These are phyloP conservation scores for Prosopocoilus inquinatus DNA, from an alignment of 2,888 invertebrate genomes.

Conservation along the genomic window DNA sequence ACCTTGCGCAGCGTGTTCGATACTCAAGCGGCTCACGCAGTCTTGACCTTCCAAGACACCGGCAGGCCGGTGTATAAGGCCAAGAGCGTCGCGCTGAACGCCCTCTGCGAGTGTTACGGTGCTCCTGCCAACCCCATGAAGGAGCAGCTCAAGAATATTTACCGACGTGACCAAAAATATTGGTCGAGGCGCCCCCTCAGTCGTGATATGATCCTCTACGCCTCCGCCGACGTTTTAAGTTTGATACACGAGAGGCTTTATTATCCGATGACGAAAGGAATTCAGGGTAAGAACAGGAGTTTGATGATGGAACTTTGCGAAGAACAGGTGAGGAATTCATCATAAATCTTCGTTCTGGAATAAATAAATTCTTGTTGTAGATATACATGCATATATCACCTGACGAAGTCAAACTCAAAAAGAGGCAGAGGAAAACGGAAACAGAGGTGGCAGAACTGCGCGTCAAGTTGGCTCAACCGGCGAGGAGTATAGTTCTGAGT, in stretches of 20 bases:
- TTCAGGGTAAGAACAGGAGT: slow-evolving; percentile 67
- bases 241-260: slow-evolving; percentile 85
- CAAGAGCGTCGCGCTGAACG: slow-evolving; percentile 88
- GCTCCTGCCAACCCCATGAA: slow-evolving; percentile 88
- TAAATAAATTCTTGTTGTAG: slow-evolving; percentile 27
- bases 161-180: slow-evolving; percentile 75
- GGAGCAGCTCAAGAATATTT: slow-evolving; percentile 84
- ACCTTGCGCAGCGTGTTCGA: slow-evolving; percentile 84
- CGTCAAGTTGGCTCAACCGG: slow-evolving; percentile 74
- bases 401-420: slow-evolving; percentile 80
- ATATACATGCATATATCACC: slow-evolving; percentile 81
- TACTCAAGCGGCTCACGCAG: slow-evolving; percentile 83
- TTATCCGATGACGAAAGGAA: slow-evolving; percentile 66
- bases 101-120: slow-evolving; percentile 85
- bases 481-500: slow-evolving; percentile 84
- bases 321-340: slow-evolving; percentile 61
- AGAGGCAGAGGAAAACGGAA: slow-evolving; percentile 87
- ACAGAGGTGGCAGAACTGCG: slow-evolving; percentile 87
- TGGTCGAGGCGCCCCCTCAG: slow-evolving; percentile 88
- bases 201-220: slow-evolving; percentile 88
- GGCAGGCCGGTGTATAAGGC: slow-evolving; percentile 92
- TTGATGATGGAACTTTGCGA: slow-evolving; percentile 82
- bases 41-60: slow-evolving; percentile 85
- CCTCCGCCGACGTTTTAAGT: slow-evolving; percentile 84
- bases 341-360: background rate